Evolutionary conservation across 2,888 invertebrate genomes (phyloP).

Genomic region (Drosophila nigricruria): DNA sequence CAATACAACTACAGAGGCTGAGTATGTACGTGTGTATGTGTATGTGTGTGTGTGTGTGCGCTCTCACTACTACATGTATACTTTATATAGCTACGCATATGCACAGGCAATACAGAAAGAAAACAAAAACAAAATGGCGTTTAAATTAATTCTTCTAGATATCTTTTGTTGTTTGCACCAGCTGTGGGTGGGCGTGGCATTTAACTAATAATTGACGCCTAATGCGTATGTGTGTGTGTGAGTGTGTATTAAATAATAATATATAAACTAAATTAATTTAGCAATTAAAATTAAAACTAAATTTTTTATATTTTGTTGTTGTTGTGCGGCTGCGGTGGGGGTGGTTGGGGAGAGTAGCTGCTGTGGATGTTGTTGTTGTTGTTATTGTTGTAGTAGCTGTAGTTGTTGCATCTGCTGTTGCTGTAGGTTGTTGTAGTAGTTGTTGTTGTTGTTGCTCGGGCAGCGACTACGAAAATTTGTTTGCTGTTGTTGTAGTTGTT

Average conservation of each 20-base stretch:
- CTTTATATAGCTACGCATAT: slow-evolving; percentile 39
- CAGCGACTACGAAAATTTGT: slow-evolving; percentile 75
- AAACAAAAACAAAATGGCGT: slow-evolving; percentile 10
- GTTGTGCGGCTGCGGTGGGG: slow-evolving; percentile 33
- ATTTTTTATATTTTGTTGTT: slow-evolving; percentile 22
- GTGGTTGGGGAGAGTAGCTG: slow-evolving; percentile 19
- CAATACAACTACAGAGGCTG: slow-evolving; percentile 35
- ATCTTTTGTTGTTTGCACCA: slow-evolving; percentile 9
- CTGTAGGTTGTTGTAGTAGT: slow-evolving; percentile 23
- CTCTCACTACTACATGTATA: slow-evolving; percentile 53
- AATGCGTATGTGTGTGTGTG: slow-evolving; percentile 34
- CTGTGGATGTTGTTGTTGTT: slow-evolving; percentile 17
- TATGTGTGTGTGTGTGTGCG: slow-evolving; percentile 27
- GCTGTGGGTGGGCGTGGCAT: slow-evolving; percentile 58
- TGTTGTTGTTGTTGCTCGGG: slow-evolving; percentile 53
- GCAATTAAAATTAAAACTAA: slow-evolving; percentile 57
- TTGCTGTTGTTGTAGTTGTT: slow-evolving; percentile 33
- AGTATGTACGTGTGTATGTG: slow-evolving; percentile 15
- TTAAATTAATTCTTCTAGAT: slow-evolving; percentile 30
- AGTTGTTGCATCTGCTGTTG: slow-evolving; percentile 23
- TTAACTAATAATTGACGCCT: slow-evolving; percentile 61
- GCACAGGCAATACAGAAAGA: slow-evolving; percentile 49
- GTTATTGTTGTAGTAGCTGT: slow-evolving; percentile 5
- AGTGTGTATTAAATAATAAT: slow-evolving; percentile 35
- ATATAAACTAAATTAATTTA: slow-evolving; percentile 53